Evolutionary conservation across 64 coral and sea anemone genomes (phyloP), one percentile per base, ranked within the genome.

Genomic region (Orbicella faveolata): DNA sequence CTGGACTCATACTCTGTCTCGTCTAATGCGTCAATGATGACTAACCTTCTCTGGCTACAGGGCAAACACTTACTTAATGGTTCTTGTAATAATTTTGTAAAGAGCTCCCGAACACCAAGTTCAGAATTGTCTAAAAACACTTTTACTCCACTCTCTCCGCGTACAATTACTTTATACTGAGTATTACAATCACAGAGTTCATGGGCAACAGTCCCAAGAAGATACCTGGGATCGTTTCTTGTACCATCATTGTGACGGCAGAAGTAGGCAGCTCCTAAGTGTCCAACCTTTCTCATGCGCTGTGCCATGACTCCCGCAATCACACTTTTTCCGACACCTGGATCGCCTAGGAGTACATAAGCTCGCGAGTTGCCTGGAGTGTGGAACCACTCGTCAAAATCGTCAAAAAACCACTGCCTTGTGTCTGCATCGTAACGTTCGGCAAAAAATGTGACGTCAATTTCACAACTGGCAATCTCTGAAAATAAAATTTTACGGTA

Each of bases 301-400:
- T 92, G 37, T 5, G 90, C 90, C 61, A 92, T 21, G 11, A 70
- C 90, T 70, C 74, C 90, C 68, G 90, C 90, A 16, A 92, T 70
- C 1, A 92, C 90, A 87, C 83, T 92, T n/a, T 92, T 92, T 0
- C 90, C 90, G n/a, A 92, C 68, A 36, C 81, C 90, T 66, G 90
- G 74, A 79, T 92, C 90, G 14, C 90, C 90, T 51, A 92, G 61
- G 36, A 92, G 83, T 11, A 92, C 75, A 41, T 87, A 92, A 15
- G 90, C 83, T 79, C 90, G 48, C n/a, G 90, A 92, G 10, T 92
- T 39, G 54, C 19, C 59, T 34, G 90, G 75, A 54, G 52, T 36
- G 68, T 36, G 77, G 63, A 92, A 92, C 90, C 90, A 92, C 6
- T 34, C 51, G 65, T 79, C 20, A 30, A 92, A 87, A 79, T 79